Percentiles rank a stretch among this genome's conserved stretches.
Evolutionary conservation across 1,140 invertebrate genomes (phyloP).

Genomic region (Platorchestia sp.): DNA sequence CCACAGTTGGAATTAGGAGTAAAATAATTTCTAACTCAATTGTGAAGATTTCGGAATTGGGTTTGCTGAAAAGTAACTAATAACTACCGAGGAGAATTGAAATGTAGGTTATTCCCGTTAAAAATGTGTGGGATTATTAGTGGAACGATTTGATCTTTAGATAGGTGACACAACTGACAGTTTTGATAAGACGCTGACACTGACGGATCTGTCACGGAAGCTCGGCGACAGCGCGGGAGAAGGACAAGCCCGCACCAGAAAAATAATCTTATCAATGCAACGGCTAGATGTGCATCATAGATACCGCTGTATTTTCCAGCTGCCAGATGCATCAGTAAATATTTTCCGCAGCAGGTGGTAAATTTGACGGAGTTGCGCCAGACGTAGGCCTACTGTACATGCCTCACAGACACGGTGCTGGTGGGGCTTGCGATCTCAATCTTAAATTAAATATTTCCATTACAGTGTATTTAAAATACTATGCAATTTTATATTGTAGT

Average conservation of each 20-base stretch:
- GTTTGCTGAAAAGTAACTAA: not conserved
- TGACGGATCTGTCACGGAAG: constrained; percentile 41
- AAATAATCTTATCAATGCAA: not conserved
- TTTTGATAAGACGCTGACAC: constrained; percentile 44
- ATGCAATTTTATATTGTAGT: too few species aligned
- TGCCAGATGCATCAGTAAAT: not conserved
- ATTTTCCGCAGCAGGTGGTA: not conserved
- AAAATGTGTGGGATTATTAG: not conserved
- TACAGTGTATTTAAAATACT: too few species aligned
- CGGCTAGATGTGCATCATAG: not conserved
- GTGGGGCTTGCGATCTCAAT: too few species aligned
- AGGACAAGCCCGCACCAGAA: not conserved
- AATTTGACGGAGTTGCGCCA: too few species aligned
- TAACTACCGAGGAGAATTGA: not conserved
- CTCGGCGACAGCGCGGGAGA: not conserved
- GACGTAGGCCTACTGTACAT: too few species aligned
- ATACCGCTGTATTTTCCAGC: not conserved
- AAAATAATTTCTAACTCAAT: not conserved
- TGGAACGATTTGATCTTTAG: not conserved
- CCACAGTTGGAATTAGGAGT: not conserved
- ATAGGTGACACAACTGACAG: constrained; percentile 22
- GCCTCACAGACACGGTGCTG: too few species aligned
- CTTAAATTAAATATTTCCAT: too few species aligned
- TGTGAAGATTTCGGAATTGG: not conserved
- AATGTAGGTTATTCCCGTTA: not conserved